Percentiles rank a stretch among this genome's conserved stretches.
Conservation (phyloP, 2,113 vertebrate species). For the Mobula hypostoma region DNA sequence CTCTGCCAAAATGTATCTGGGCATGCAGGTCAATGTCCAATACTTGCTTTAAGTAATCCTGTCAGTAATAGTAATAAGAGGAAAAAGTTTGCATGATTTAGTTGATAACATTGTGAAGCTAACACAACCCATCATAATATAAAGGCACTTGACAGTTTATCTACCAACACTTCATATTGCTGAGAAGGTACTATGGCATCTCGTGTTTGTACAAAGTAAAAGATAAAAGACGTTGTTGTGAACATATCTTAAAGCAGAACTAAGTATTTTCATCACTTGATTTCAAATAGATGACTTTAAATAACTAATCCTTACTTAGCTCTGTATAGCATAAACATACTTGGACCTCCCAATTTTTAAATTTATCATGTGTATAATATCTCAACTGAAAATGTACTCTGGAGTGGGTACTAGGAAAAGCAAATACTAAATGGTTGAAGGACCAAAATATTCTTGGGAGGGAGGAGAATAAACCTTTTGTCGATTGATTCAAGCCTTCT, state of each 20-base stretch:
- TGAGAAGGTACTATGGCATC: neutral
- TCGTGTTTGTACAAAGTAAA: neutral
- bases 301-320: neutral
- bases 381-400: neutral
- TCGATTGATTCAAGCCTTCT: neutral
- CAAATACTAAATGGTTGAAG: neutral
- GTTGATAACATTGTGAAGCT: neutral
- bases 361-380: neutral
- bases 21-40: conserved; percentile 98
- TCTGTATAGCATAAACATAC: neutral
- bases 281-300: neutral
- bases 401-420: neutral
- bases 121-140: neutral
- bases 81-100: conserved; percentile 9
- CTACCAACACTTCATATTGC: neutral
- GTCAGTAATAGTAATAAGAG: conserved; percentile 47
- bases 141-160: neutral
- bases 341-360: neutral
- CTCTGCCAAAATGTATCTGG: conserved; percentile 97
- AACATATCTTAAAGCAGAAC: neutral
- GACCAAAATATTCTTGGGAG: neutral
- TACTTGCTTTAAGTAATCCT: conserved; percentile 99
- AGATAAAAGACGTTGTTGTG: neutral
- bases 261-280: neutral
- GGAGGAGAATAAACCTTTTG: neutral